These are phyloP conservation scores for Sinodicranocentrus sp. DNA, from an alignment of 2,888 invertebrate genomes.

Conservation along the genomic window DNA sequence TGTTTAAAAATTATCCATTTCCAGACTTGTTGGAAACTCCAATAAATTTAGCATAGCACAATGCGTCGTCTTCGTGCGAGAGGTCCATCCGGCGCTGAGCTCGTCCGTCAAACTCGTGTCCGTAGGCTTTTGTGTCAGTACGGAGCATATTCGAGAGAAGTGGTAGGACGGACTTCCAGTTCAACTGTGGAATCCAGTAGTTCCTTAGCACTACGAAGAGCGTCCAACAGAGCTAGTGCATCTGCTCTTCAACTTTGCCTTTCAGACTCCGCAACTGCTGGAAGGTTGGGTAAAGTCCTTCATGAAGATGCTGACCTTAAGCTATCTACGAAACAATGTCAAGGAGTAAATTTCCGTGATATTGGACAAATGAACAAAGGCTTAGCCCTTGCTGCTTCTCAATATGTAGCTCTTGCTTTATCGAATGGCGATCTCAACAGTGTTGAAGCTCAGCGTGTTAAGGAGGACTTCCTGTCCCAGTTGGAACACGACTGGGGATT, in stretches of 20 bases:
- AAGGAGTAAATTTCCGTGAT: background rate
- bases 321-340: conserved; percentile 21
- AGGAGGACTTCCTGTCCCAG: conserved; percentile 36
- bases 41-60: background rate
- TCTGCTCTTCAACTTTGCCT: conserved; percentile 7
- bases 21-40: conserved; percentile 39
- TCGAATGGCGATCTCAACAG: conserved; percentile 4
- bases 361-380: conserved; percentile 47
- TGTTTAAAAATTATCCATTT: no score
- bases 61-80: conserved; percentile 49
- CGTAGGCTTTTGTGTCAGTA: conserved; percentile 40
- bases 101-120: conserved; percentile 36
- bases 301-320: conserved; percentile 44
- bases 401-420: conserved; percentile 39
- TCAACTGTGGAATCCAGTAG: conserved; percentile 38
- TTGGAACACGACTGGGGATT: conserved; percentile 51
- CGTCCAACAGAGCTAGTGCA: conserved; percentile 10
- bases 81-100: conserved; percentile 48
- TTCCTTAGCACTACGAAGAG: background rate
- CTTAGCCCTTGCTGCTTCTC: conserved; percentile 39
- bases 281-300: conserved; percentile 20
- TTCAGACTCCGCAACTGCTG: background rate
- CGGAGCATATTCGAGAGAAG: conserved; percentile 40
- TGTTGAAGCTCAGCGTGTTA: conserved; percentile 29
- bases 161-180: background rate